Base-by-base conservation (phyloP, 2,113 vertebrate genomes). In the Casuarius casuarius region DNA sequence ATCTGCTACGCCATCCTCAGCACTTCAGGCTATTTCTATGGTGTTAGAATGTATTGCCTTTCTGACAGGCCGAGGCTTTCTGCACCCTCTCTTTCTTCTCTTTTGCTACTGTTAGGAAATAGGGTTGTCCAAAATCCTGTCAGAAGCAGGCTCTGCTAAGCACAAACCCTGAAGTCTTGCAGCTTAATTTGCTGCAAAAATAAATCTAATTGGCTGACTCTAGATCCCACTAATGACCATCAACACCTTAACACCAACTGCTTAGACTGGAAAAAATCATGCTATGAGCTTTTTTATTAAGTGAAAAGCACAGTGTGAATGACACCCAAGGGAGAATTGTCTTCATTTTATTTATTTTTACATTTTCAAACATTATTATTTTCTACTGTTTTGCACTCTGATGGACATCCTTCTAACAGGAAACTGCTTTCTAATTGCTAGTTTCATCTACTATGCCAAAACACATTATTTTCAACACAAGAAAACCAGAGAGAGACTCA, bases 121-220 rank as follows among this genome's bases (percentile, higher is more conserved):
- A 23, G 1, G 1, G 10, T 88, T 90, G 71, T 92, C 86, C 79
- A 97, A 94, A 97, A 78, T 87, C 76, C 80, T 84, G 90, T 96
- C 93, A 95, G 62, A 92, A 84, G 19, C 54, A 80, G 46, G 73
- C 68, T 95, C 63, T 52, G 49, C 25, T 51, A 91, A 93, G 74
- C 42, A 51, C 42, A 94, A 68, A 48, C 28, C 90, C 40, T 71
- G 65, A 96, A 94, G 78, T 23, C 38, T 83, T 96, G 40, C 40
- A 33, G 71, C 29, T 94, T 95, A 80, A 97, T 96, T 97, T 94
- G 65, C 80, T 81, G 92, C 65, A 96, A 92, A 96, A 96, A 92
- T 94, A 92, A 89, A 94, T 82, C 71, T 96, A 95, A 97, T 91
- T 97, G 95, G 92, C 67, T 85, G 84, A 65, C 46, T 92, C 66